Evolutionary conservation across 2,797 vertebrate genomes (phyloP), one percentile per base, ranked within the genome.

Genomic region (Enteromius thamalakanensis): DNA sequence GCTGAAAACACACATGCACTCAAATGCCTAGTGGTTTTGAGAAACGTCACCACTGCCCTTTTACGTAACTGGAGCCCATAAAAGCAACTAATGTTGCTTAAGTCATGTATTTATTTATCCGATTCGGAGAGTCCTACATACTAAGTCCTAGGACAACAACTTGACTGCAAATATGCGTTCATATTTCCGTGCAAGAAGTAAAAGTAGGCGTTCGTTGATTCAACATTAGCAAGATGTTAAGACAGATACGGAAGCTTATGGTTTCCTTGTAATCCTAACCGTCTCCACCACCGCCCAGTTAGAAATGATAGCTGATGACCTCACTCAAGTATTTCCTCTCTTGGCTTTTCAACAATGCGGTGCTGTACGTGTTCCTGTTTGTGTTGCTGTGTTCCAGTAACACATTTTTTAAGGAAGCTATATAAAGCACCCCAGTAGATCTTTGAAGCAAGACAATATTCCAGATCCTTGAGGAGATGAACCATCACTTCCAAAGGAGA

Each of bases 361-460:
- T 90, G 88, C 91, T 86, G 86, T 78, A 69, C 88, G 82, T 84
- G 88, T 91, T 92, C 91, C 91, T 93, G 90, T 93, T 91, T 87
- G 89, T 90, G 88, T 87, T 90, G 85, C 82, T 76, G 65, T 88
- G 90, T 87, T 92, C 86, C 88, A 88, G 87, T 89, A 92, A 92
- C 86, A 81, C 19, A 19, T 69, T 40, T 19, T 26, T 10, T 3
- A 11, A 65, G 68, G 62, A 47, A 45, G 78, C 84, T 88, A 90
- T 89, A 91, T 91, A 89, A 82, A 87, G 86, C 77, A 67, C 29
- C 17, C 62, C 69, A 64, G 47, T 21, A 53, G 53, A 81, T 83
- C 64, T 51, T 85, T 60, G 68, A 68, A 80, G 83, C 80, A 34
- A 77, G 58, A 74, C 71, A 85, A 47, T 53, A 68, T 75, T 68